These are phyloP conservation scores for Troides aeacus DNA, from an alignment of 2,888 invertebrate genomes.

Conservation along the genomic window DNA sequence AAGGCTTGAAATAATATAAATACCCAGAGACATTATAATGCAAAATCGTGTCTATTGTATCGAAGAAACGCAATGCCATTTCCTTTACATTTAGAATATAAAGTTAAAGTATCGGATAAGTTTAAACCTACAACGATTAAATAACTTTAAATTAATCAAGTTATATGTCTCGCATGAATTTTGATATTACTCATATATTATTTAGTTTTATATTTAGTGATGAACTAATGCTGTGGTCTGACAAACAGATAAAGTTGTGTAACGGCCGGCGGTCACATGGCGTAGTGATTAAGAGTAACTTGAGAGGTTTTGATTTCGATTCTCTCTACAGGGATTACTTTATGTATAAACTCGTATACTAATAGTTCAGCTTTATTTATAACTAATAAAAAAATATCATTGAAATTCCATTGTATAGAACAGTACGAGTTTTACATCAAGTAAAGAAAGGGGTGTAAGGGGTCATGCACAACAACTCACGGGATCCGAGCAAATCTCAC, in stretches of 20 bases:
- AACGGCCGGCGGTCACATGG: neutral
- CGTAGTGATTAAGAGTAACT: neutral
- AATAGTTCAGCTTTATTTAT: no score
- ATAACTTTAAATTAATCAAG: conserved; percentile 1
- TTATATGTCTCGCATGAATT: neutral
- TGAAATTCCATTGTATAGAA: no score
- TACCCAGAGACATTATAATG: conserved; percentile 48
- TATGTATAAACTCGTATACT: no score
- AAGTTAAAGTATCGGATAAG: neutral
- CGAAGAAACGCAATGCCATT: conserved; percentile 40
- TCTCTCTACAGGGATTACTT: neutral
- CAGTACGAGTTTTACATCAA: no score
- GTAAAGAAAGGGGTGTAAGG: no score
- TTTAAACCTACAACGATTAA: neutral
- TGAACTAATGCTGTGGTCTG: conserved; percentile 22
- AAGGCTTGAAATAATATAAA: conserved; percentile 36
- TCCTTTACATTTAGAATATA: conserved; percentile 32
- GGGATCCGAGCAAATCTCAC: no score
- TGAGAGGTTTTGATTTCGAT: neutral
- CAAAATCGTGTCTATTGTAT: conserved; percentile 41
- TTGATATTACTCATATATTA: conserved; percentile 7
- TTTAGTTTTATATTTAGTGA: conserved; percentile 21
- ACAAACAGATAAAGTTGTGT: neutral
- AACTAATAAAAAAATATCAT: no score
- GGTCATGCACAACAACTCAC: no score